These are phyloP conservation scores for Andrena dorsata DNA, from an alignment of 2,888 invertebrate species.

Conservation along the genomic window DNA sequence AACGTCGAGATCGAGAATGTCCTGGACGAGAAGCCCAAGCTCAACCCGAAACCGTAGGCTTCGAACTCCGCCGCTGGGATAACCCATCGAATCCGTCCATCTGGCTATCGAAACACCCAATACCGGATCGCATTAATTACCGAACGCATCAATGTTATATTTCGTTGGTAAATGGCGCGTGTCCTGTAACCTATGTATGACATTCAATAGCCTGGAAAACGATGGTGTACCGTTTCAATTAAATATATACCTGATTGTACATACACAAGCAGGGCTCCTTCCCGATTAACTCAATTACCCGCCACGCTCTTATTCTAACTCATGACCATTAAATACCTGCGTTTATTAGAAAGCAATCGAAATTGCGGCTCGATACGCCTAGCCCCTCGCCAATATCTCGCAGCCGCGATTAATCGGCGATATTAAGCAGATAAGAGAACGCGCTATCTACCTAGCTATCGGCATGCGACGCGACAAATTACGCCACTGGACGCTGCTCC, in stretches of 20 bases:
- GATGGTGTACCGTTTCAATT: conserved; percentile 19
- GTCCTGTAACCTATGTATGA: background rate
- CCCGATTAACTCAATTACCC: background rate
- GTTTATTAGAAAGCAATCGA: background rate
- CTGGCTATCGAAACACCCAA: too few relatives aligned
- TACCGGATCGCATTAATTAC: background rate
- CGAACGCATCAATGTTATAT: background rate
- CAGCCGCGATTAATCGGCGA: conserved; percentile 31
- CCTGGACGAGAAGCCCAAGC: conserved; percentile 54
- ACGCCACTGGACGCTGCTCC: background rate
- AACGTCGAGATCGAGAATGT: conserved; percentile 38
- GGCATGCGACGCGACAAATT: conserved; percentile 14
- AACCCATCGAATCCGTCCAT: too few relatives aligned
- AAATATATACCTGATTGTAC: conserved; percentile 19
- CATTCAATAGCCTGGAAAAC: background rate
- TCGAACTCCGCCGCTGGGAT: conserved; percentile 5
- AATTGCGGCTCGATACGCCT: background rate
- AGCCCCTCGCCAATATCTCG: conserved; percentile 33
- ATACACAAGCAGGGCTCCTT: background rate
- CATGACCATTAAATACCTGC: too few relatives aligned
- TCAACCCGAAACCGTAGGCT: background rate
- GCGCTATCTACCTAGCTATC: background rate
- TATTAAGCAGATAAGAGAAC: conserved; percentile 20
- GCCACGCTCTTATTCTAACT: too few relatives aligned
- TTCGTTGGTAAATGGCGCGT: conserved; percentile 15